A percentile compares a stretch with the other conserved stretches of the same genome.
phyloP scores from a whole-genome alignment of 2,888 invertebrate species.

The Tetheella fluctuosa region DNA sequence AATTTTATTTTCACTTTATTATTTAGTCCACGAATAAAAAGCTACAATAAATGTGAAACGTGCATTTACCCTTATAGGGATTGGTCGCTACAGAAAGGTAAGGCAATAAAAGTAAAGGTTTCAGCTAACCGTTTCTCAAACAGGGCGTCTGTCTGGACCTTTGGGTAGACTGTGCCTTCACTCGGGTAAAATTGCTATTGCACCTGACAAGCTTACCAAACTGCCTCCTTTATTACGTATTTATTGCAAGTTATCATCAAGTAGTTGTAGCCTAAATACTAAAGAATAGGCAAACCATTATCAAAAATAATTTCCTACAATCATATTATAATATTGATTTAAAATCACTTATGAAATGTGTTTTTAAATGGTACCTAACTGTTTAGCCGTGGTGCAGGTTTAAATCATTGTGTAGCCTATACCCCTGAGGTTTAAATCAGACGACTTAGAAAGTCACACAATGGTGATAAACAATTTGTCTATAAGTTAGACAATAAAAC shows the following conservation, averaged over 20 bases:
- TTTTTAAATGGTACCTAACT: not conserved
- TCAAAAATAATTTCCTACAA: too few species aligned
- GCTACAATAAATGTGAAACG: constrained; percentile 51
- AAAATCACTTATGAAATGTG: too few species aligned
- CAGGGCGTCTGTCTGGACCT: constrained; percentile 54
- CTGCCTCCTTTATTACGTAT: constrained; percentile 31
- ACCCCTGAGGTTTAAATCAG: too few species aligned
- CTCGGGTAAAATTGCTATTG: constrained; percentile 60
- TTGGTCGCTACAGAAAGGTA: constrained; percentile 31
- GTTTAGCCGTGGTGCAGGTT: too few species aligned
- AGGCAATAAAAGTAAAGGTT: constrained; percentile 58
- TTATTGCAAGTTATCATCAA: constrained; percentile 23
- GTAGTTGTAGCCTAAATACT: constrained; percentile 4
- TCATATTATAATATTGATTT: too few species aligned
- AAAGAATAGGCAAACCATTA: not conserved
- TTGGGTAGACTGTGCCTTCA: constrained; percentile 40
- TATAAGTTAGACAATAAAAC: too few species aligned
- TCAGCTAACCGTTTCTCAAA: constrained; percentile 58
- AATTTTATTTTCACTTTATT: constrained; percentile 18
- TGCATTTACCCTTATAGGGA: constrained; percentile 44
- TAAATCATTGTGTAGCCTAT: too few species aligned
- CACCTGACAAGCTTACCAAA: constrained; percentile 68
- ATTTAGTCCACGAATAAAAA: constrained; percentile 38
- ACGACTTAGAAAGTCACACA: too few species aligned
- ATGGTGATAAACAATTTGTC: too few species aligned